Percentiles rank a stretch among this genome's conserved stretches.
Conservation (phyloP, 2,797 vertebrate genomes). For the Phaenicophaeus curvirostris region DNA sequence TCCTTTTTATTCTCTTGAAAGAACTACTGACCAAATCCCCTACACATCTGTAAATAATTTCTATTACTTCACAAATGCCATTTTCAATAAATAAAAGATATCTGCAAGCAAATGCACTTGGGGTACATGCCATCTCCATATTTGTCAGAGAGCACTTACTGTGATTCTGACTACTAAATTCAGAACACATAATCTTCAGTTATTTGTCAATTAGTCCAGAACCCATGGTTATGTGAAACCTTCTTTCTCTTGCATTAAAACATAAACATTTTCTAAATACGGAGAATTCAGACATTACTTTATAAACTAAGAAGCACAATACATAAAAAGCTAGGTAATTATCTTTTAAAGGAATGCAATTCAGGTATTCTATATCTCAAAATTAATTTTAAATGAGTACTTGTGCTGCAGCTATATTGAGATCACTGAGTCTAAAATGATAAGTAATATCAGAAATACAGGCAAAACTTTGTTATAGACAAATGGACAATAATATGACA, state of each 20-base stretch:
- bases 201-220: neutral
- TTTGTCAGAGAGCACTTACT: neutral
- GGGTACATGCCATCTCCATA: neutral
- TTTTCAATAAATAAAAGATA: neutral
- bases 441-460: neutral
- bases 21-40: neutral
- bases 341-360: conserved; percentile 31
- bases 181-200: neutral
- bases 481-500: neutral
- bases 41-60: neutral
- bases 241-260: neutral
- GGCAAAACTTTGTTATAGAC: neutral
- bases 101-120: neutral
- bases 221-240: neutral
- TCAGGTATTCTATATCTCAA: neutral
- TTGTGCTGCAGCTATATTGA: neutral
- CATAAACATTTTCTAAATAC: conserved; percentile 5
- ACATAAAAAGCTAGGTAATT: neutral
- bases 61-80: neutral
- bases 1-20: neutral
- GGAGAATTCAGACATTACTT: conserved; percentile 21
- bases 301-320: conserved; percentile 18
- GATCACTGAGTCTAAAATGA: neutral
- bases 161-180: neutral
- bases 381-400: conserved; percentile 2